phyloP scores from a whole-genome alignment of 2,113 vertebrate species.

The Catagonus wagneri region DNA sequence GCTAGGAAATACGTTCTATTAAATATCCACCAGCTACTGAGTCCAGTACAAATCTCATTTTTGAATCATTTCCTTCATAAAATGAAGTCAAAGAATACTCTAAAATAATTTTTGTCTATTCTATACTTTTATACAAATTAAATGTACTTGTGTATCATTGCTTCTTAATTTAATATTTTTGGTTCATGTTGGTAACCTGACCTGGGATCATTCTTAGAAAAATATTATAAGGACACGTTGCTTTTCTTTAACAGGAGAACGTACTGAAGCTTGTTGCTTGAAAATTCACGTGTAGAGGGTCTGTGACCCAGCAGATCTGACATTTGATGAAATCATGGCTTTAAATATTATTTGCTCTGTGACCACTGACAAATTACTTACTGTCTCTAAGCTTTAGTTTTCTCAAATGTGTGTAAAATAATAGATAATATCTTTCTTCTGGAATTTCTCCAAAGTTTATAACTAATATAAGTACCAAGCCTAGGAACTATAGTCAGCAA shows the following conservation, averaged over 20 bases:
- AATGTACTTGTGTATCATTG: rapidly evolving
- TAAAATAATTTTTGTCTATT: neutral
- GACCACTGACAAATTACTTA: neutral
- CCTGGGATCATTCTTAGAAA: neutral
- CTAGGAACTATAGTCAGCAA: neutral
- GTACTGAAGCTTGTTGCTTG: neutral
- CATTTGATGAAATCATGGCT: neutral
- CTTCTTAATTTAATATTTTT: neutral
- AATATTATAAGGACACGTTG: neutral
- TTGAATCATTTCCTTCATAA: neutral
- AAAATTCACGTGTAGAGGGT: neutral
- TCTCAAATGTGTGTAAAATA: neutral
- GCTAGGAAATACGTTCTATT: neutral
- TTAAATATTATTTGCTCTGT: neutral
- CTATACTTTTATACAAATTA: neutral
- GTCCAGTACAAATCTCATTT: neutral
- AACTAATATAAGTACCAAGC: neutral
- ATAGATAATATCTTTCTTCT: neutral
- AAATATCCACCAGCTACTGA: neutral
- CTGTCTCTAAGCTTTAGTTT: neutral
- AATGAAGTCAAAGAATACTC: neutral
- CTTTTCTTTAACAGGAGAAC: neutral
- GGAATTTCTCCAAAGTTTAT: neutral
- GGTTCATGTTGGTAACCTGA: neutral
- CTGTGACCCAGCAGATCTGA: neutral